Evolutionary conservation across 1,140 invertebrate genomes (phyloP), one percentile per base, ranked within the genome.

Genomic region (Pseudomyrmex flavicornis): DNA sequence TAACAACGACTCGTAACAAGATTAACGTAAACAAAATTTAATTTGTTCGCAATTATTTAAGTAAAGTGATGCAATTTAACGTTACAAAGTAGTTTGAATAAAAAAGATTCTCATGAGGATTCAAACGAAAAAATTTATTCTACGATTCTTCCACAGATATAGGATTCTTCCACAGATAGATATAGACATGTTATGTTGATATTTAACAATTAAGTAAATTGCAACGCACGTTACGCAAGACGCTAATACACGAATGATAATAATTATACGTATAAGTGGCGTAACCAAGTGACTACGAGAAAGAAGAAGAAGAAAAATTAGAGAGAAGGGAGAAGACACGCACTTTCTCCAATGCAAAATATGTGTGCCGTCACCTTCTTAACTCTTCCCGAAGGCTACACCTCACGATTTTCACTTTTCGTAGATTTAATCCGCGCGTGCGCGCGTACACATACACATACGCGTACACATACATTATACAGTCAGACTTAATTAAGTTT

Each of bases 261-360:
- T 66, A 87, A 88, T 90, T 89, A 90, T 88, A 74, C 79, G 54
- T 65, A 26, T 61, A 82, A 77, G 22, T 73, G 73, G 75, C 74
- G 86, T 88, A 72, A 72, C 20, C 3, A 15, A 7, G 35, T 13
- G 62, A 68, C 73, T 35, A 83, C 58, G 80, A 74, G 69, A 77
- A 80, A 17, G 8, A 63, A 10, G 13, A 70, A 46, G 59, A 66
- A 63, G 79, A 62, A 56, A 62, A 68, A 88, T 35, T 61, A 87
- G 70, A 84, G 74, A 79, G n/a, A 15, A 74, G 22, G 22, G 56
- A 10, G 44, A 50, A 61, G 46, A 66, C 61, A 58, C 26, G 20
- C 68, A 85, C 92, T 93, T 93, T 93, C 92, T 92, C 92, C 88
- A 70, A 87, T 90, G 89, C 90, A 90, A 77, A 91, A 91, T 92